Percentiles rank a stretch among this genome's conserved stretches.
Evolutionary conservation across 1,140 invertebrate species (phyloP).

Genomic region (Pseudomyrmex gracilis): DNA sequence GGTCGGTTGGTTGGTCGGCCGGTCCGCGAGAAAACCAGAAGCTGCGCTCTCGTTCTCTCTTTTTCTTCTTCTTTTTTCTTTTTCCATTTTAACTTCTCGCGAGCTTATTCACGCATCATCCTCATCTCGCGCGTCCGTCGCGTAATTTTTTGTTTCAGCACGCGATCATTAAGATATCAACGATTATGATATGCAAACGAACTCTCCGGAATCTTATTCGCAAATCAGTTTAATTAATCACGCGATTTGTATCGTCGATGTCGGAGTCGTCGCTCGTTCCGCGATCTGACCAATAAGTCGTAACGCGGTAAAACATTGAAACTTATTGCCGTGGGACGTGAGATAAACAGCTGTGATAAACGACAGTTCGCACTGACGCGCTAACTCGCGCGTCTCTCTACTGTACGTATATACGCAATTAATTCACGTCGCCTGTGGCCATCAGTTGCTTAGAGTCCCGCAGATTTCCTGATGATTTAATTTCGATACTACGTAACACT

Average conservation of each 20-base stretch:
- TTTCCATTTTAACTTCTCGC: background rate
- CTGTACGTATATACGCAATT: slow-evolving; percentile 40
- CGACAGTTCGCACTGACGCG: slow-evolving; percentile 22
- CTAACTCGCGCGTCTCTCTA: background rate
- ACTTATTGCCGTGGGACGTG: slow-evolving; percentile 63
- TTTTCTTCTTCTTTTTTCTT: background rate
- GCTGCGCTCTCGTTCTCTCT: slow-evolving; percentile 7
- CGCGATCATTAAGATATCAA: slow-evolving; percentile 61
- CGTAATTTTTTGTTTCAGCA: slow-evolving; percentile 50
- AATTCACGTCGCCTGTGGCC: slow-evolving; percentile 16
- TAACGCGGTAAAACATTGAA: slow-evolving; percentile 58
- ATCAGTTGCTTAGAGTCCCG: background rate
- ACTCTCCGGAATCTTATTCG: slow-evolving; percentile 36
- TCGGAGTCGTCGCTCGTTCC: slow-evolving; percentile 14
- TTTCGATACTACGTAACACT: too few species aligned
- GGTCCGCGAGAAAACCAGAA: slow-evolving; percentile 54
- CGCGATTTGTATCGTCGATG: slow-evolving; percentile 30
- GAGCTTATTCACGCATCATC: slow-evolving; percentile 11
- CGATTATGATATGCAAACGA: slow-evolving; percentile 51
- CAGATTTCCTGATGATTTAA: background rate
- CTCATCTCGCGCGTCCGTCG: slow-evolving; percentile 26
- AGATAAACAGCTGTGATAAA: slow-evolving; percentile 67
- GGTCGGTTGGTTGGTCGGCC: slow-evolving; percentile 33
- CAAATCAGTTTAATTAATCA: background rate
- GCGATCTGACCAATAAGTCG: slow-evolving; percentile 20